Conservation (phyloP, 2,888 invertebrate genomes). For the Deroplatys truncata region DNA sequence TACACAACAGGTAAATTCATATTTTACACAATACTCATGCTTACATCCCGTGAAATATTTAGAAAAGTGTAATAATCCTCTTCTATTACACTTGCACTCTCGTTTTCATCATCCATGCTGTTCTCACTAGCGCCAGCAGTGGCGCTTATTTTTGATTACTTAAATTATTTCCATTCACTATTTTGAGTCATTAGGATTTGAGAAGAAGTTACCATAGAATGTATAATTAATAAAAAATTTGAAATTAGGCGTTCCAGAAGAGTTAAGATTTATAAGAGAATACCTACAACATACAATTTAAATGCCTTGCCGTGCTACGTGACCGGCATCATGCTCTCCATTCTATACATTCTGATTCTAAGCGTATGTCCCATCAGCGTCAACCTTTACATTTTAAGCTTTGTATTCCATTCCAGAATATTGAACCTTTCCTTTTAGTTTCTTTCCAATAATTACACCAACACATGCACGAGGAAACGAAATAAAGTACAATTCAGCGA, state of each 20-base stretch:
- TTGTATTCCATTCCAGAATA: too few relatives aligned
- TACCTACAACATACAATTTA: too few relatives aligned
- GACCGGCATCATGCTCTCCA: too few relatives aligned
- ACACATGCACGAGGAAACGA: too few relatives aligned
- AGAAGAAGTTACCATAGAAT: background rate
- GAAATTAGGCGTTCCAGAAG: too few relatives aligned
- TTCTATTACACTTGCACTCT: slow-evolving; percentile 44
- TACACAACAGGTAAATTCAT: background rate
- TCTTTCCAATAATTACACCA: too few relatives aligned
- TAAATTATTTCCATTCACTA: background rate
- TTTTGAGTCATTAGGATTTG: background rate
- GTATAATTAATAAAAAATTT: background rate
- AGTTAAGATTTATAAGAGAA: too few relatives aligned
- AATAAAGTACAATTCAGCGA: too few relatives aligned
- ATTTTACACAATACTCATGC: slow-evolving; percentile 35
- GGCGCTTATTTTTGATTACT: background rate
- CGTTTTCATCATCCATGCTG: slow-evolving; percentile 31
- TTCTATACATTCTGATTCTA: too few relatives aligned
- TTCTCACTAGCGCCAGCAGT: background rate
- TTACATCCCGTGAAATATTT: slow-evolving; percentile 80
- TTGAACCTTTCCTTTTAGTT: too few relatives aligned
- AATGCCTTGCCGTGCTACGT: background rate
- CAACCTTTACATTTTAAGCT: too few relatives aligned
- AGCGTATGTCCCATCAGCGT: too few relatives aligned
- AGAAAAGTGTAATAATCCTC: slow-evolving; percentile 87